Percentiles rank a stretch among this genome's conserved stretches.
Evolutionary conservation across 2,113 vertebrate genomes (phyloP).

Genomic region (Pristiophorus japonicus): DNA sequence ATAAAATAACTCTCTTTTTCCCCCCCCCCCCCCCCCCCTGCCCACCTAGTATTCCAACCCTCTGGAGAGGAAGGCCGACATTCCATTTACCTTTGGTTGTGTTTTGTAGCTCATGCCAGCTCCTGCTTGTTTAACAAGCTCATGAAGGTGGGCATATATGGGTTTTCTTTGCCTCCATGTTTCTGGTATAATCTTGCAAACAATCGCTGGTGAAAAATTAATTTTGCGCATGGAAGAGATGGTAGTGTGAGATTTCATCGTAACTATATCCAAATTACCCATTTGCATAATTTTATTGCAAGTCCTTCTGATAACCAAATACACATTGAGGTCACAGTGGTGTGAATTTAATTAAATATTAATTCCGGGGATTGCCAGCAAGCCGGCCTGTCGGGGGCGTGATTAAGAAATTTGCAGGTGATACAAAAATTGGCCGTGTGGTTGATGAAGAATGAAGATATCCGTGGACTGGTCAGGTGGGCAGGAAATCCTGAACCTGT

Average conservation of each 20-base stretch:
- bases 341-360: not conserved
- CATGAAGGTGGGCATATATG: not conserved
- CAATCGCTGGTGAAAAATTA: too few relatives aligned
- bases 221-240: not conserved
- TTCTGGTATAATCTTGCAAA: not conserved
- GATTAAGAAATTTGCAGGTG: too few relatives aligned
- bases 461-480: too few relatives aligned
- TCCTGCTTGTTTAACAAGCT: not conserved
- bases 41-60: too few relatives aligned
- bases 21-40: not conserved
- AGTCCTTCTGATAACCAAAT: not conserved
- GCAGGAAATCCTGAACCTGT: too few relatives aligned
- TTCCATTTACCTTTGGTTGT: not conserved
- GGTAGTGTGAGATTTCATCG: not conserved
- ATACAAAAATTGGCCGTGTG: too few relatives aligned
- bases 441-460: too few relatives aligned
- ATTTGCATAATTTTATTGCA: not conserved
- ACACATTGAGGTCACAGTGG: not conserved
- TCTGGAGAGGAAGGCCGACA: not conserved
- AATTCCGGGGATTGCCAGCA: not conserved
- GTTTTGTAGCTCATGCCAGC: not conserved
- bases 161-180: not conserved
- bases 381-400: too few relatives aligned
- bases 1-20: not conserved
- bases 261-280: not conserved